Conservation (phyloP, 2,113 vertebrate genomes). For the Baryphthengus martii region DNA sequence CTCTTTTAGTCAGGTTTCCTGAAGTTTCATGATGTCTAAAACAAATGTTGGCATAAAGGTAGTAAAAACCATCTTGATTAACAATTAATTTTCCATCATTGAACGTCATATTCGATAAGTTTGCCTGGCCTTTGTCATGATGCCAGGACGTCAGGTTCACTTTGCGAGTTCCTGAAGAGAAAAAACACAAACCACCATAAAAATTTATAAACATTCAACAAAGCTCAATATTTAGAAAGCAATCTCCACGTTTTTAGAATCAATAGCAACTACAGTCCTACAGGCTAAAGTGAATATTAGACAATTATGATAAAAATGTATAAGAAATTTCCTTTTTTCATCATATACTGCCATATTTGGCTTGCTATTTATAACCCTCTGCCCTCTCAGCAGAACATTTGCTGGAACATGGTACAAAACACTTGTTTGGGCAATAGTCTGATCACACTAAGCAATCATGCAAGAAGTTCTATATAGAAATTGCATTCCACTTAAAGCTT, state of each 20-base stretch:
- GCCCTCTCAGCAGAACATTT: neutral
- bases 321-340: neutral
- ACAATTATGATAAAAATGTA: neutral
- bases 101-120: conserved; percentile 80
- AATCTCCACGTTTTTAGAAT: neutral
- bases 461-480: neutral
- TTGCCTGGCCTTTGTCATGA: conserved; percentile 76
- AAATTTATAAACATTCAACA: neutral
- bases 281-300: neutral
- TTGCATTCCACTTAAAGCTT: neutral
- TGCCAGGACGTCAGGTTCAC: conserved; percentile 86
- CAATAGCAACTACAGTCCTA: neutral
- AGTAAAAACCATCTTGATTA: conserved; percentile 89
- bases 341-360: neutral
- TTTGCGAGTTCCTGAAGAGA: conserved; percentile 69
- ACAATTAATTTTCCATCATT: conserved; percentile 80
- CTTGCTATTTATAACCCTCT: neutral
- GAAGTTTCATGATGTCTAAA: conserved; percentile 84
- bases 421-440: neutral
- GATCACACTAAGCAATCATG: neutral
- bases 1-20: conserved; percentile 72
- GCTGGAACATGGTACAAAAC: neutral
- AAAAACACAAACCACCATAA: neutral
- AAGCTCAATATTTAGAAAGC: neutral
- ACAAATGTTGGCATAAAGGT: conserved; percentile 93